Percentiles rank a stretch among this genome's conserved stretches.
These are phyloP conservation scores for Morbakka virulenta DNA, from an alignment of 30 jellyfish, hydroid and myxozoan genomes.

Conservation along the genomic window DNA sequence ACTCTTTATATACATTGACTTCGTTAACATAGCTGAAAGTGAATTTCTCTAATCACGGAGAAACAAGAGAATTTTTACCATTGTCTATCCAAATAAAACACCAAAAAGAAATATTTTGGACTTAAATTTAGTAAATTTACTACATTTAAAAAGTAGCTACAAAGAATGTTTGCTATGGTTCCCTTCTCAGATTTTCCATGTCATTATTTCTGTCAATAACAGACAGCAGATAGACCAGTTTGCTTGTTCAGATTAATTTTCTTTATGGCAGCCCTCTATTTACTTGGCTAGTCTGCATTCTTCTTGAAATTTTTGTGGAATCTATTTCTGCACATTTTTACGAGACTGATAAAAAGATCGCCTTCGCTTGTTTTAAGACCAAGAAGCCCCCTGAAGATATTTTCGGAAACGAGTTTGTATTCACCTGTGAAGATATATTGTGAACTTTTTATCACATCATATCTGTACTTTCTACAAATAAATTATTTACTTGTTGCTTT, in stretches of 20 bases:
- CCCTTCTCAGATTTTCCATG: slow-evolving; percentile 14
- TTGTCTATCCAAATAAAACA: slow-evolving; percentile 18
- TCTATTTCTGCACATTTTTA: neutral
- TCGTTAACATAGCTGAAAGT: slow-evolving; percentile 47
- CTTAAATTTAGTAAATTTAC: slow-evolving; percentile 12
- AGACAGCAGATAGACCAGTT: slow-evolving; percentile 23
- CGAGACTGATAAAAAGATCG: slow-evolving; percentile 9
- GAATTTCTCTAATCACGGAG: slow-evolving; percentile 48
- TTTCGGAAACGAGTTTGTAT: too few species aligned
- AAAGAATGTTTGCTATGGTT: slow-evolving; percentile 22
- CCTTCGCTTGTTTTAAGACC: slow-evolving; percentile 28
- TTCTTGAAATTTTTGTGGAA: slow-evolving; percentile 13
- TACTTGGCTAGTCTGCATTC: slow-evolving; percentile 25
- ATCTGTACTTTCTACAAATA: too few species aligned
- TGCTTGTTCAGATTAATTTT: neutral
- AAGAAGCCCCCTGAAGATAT: slow-evolving; percentile 7
- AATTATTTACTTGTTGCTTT: too few species aligned
- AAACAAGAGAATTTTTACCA: slow-evolving; percentile 23
- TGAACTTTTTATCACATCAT: too few species aligned
- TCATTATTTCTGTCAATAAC: slow-evolving; percentile 8
- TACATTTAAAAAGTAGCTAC: slow-evolving; percentile 24
- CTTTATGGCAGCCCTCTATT: slow-evolving; percentile 41
- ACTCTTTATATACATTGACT: slow-evolving; percentile 37
- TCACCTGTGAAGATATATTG: too few species aligned
- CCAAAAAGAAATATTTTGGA: slow-evolving; percentile 3